Base-by-base conservation (phyloP, 2,797 vertebrate species). In the Phoxinus dragarum region DNA sequence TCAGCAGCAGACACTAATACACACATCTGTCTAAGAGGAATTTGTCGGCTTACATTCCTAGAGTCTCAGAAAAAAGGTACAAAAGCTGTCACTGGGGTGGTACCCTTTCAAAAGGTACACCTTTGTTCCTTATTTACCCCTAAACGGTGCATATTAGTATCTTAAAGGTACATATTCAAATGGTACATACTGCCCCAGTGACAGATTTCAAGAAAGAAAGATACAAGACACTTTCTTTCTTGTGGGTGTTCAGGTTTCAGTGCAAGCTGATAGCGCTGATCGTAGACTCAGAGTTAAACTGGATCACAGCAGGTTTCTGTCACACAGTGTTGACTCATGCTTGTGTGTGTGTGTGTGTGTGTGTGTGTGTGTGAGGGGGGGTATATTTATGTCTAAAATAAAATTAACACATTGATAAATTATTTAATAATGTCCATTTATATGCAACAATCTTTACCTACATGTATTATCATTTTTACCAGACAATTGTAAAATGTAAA, bases 231-330 rank as follows among this genome's bases (percentile, higher is more conserved):
- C 54, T 38, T 73, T 82, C 19, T 64, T 56, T 38, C 21, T n/a
- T 90, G 89, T 90, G 79, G 81, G 87, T 94, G 89, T 92, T 95
- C 92, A 90, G 83, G 90, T 95, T 95, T 94, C 93, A 93, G 85
- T 93, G 94, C 84, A 95, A 95, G 75, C 74, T 91, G 93, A 95
- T 93, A 93, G 88, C 75, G 4, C 85, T 88, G 90, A 89, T 91
- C 85, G 89, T 92, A 91, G 89, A 72, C 84, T 89, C 75, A 38
- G 5, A 31, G 81, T 77, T 27, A 31, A 56, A 66, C 23, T 84
- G 84, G 79, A 84, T 87, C 77, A 81, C 86, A 84, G 84, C 47
- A 80, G 80, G 36, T 40, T 85, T 84, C 38, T 88, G 73, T 82
- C 81, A 85, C 79, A 38, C 61, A 54, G 71, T 23, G 64, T 56